These are phyloP conservation scores for Tryphoninae sp. DNA, from an alignment of 2,888 invertebrate species.

Conservation along the genomic window DNA sequence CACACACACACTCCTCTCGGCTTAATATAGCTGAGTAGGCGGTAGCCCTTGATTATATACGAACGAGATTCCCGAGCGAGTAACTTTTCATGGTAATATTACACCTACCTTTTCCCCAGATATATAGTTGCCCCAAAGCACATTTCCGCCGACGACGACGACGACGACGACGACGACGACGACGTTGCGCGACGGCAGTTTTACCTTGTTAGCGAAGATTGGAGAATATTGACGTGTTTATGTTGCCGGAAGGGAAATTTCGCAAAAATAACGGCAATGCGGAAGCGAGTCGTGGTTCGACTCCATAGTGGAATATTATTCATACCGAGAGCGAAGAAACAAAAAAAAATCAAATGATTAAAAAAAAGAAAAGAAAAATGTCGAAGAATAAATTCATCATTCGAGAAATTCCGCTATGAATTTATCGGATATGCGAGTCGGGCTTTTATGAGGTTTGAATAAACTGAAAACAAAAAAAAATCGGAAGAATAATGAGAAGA, in stretches of 20 bases:
- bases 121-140: constrained; percentile 7
- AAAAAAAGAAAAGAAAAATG: constrained; percentile 14
- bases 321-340: neutral
- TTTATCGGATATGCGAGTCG: constrained; percentile 25
- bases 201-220: constrained; percentile 73
- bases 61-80: constrained; percentile 54
- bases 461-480: constrained; percentile 19
- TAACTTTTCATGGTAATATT: constrained; percentile 64
- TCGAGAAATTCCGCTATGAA: constrained; percentile 25
- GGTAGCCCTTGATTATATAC: constrained; percentile 35
- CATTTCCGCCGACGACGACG: constrained; percentile 31
- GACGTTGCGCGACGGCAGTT: constrained; percentile 57
- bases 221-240: constrained; percentile 73
- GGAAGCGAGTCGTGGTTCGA: neutral
- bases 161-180: constrained; percentile 19
- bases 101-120: constrained; percentile 35
- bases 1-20: constrained; percentile 16
- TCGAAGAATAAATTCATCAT: constrained; percentile 1
- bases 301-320: constrained; percentile 36
- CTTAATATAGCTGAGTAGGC: constrained; percentile 35
- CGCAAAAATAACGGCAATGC: constrained; percentile 15
- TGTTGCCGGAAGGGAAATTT: constrained; percentile 55
- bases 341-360: neutral
- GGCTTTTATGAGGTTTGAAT: constrained; percentile 32
- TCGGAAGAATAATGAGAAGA: neutral